phyloP scores from a whole-genome alignment of 2,888 invertebrate species.

The Gymnocheta viridis region DNA sequence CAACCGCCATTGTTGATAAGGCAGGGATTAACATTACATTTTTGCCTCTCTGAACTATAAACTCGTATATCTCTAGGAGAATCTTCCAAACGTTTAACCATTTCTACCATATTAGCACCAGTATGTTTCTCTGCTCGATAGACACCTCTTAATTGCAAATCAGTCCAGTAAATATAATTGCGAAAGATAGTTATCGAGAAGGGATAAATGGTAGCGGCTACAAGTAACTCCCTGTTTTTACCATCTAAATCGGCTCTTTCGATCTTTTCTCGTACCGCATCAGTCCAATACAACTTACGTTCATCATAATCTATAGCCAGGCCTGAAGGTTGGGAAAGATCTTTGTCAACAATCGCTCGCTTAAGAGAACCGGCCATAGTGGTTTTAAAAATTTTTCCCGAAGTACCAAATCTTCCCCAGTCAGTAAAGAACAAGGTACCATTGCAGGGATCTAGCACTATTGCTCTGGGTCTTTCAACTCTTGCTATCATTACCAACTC shows the following conservation, averaged over 20 bases:
- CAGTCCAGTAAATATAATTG: slow-evolving; percentile 98
- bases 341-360: slow-evolving; percentile 92
- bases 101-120: slow-evolving; percentile 95
- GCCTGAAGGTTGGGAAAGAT: slow-evolving; percentile 97
- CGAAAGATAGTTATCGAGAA: slow-evolving; percentile 96
- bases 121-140: slow-evolving; percentile 98
- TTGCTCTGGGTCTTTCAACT: slow-evolving; percentile 96
- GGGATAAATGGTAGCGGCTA: slow-evolving; percentile 96
- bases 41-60: slow-evolving; percentile 90
- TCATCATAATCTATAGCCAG: slow-evolving; percentile 98
- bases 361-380: slow-evolving; percentile 98
- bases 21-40: slow-evolving; percentile 92
- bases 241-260: slow-evolving; percentile 96
- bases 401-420: slow-evolving; percentile 96
- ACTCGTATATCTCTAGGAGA: slow-evolving; percentile 96
- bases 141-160: slow-evolving; percentile 94
- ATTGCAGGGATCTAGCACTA: slow-evolving; percentile 98
- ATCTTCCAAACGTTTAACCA: slow-evolving; percentile 95
- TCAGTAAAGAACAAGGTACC: slow-evolving; percentile 97
- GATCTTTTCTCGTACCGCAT: slow-evolving; percentile 97
- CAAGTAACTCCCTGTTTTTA: slow-evolving; percentile 90
- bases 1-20: slow-evolving; percentile 97
- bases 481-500: slow-evolving; percentile 95
- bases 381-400: slow-evolving; percentile 95
- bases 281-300: slow-evolving; percentile 97